phyloP scores from a whole-genome alignment of 2,797 vertebrate genomes.

The Ataeniobius toweri region DNA sequence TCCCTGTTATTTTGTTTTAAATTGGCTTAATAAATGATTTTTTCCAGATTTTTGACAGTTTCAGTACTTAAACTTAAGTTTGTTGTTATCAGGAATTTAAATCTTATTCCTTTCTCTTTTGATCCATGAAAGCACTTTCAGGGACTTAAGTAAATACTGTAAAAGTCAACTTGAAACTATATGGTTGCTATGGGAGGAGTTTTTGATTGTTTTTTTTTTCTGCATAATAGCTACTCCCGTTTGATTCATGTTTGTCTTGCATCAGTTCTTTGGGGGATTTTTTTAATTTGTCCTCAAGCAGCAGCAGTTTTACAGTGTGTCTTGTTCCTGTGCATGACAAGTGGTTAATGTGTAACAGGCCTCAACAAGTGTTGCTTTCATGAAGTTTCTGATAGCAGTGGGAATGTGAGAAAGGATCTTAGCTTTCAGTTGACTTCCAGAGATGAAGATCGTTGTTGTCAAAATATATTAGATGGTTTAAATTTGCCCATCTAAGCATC shows the following conservation, averaged over 20 bases:
- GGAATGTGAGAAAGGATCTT: conserved; percentile 57
- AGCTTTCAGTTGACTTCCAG: conserved; percentile 32
- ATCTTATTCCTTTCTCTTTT: conserved; percentile 1
- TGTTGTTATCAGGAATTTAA: background rate
- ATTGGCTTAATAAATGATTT: background rate
- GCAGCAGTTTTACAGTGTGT: background rate
- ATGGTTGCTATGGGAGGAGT: background rate
- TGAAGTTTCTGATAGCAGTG: conserved; percentile 47
- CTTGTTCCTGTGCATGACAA: conserved; percentile 24
- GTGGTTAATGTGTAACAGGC: conserved; percentile 76
- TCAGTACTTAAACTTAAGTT: background rate
- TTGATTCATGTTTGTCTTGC: conserved; percentile 9
- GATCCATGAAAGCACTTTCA: background rate
- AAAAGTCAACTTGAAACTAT: background rate
- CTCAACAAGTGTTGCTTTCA: conserved; percentile 71
- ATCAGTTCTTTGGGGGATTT: conserved; percentile 18
- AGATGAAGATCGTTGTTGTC: conserved; percentile 22
- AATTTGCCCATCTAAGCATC: background rate
- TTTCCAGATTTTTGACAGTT: background rate
- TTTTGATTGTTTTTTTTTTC: background rate
- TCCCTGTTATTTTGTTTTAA: background rate
- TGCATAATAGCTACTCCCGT: background rate
- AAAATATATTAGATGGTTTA: background rate
- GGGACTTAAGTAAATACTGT: background rate
- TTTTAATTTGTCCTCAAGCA: conserved; percentile 4